A percentile compares a stretch with the other conserved stretches of the same genome.
phyloP scores from a whole-genome alignment of 2,113 vertebrate genomes.

The Erythrolamprus reginae region DNA sequence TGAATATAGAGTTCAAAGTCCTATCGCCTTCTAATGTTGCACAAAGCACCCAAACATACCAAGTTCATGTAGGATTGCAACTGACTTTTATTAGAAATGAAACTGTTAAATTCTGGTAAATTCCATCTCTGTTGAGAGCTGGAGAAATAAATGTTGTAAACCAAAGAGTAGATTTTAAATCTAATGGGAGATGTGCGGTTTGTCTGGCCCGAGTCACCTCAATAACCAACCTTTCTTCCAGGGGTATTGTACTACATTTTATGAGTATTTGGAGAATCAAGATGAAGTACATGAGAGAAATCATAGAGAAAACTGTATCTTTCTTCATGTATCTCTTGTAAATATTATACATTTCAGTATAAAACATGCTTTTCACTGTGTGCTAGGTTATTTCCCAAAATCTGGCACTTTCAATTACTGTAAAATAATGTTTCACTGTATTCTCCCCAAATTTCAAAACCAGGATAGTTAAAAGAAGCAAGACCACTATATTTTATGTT shows the following conservation, averaged over 20 bases:
- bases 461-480: neutral
- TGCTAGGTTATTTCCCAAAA: neutral
- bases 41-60: neutral
- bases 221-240: neutral
- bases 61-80: neutral
- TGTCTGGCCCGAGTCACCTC: neutral
- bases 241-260: neutral
- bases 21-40: neutral
- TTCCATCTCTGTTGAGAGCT: neutral
- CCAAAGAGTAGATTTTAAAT: neutral
- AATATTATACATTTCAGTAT: neutral
- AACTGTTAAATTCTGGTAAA: constrained; percentile 1
- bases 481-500: neutral
- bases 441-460: neutral
- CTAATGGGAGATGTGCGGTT: neutral
- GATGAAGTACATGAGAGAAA: neutral
- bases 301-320: neutral
- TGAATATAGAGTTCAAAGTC: neutral
- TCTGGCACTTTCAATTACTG: neutral
- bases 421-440: neutral
- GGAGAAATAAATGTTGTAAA: constrained; percentile 8
- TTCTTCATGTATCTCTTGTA: neutral
- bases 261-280: neutral
- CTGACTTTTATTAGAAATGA: constrained; percentile 6
- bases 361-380: neutral